Percentiles rank a stretch among this genome's conserved stretches.
These are phyloP conservation scores for Ctenodactylus gundi DNA, from an alignment of 2,113 vertebrate species.

Conservation along the genomic window DNA sequence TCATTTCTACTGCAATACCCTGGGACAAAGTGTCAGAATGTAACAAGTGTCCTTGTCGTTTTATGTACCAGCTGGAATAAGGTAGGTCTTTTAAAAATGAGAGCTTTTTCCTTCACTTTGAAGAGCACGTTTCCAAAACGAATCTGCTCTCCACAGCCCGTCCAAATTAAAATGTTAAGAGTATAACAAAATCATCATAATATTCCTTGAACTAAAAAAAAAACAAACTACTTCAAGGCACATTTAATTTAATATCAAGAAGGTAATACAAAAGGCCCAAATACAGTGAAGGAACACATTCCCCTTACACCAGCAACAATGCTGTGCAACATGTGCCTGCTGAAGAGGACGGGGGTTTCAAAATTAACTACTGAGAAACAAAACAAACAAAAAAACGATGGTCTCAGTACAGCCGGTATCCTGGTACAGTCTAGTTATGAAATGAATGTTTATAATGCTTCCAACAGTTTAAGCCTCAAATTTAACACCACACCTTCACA, in stretches of 20 bases:
- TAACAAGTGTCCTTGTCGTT: slow-evolving; percentile 78
- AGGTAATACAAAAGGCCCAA: slow-evolving; percentile 83
- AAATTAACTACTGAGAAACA: slow-evolving; percentile 77
- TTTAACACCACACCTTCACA: slow-evolving; percentile 79
- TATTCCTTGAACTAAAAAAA: slow-evolving; percentile 82
- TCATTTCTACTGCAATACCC: slow-evolving; percentile 70
- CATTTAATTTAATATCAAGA: slow-evolving; percentile 83
- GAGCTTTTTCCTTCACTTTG: slow-evolving; percentile 68
- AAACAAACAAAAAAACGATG: slow-evolving; percentile 73
- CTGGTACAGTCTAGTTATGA: slow-evolving; percentile 83
- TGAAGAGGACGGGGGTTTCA: slow-evolving; percentile 68
- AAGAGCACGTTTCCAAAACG: slow-evolving; percentile 72
- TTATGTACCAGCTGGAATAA: slow-evolving; percentile 77
- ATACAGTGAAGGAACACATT: slow-evolving; percentile 84
- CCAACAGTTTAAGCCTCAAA: slow-evolving; percentile 79
- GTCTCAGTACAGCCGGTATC: slow-evolving; percentile 82
- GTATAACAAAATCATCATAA: slow-evolving; percentile 82
- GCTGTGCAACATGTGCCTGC: slow-evolving; percentile 79
- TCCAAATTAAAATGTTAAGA: slow-evolving; percentile 72
- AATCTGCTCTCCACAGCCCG: slow-evolving; percentile 72
- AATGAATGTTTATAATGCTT: slow-evolving; percentile 77
- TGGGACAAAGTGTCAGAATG: slow-evolving; percentile 78
- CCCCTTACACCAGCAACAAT: slow-evolving; percentile 83
- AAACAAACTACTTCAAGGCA: slow-evolving; percentile 85
- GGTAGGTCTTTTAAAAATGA: slow-evolving; percentile 68